These are phyloP conservation scores for Andrena haemorrhoa DNA, from an alignment of 2,888 invertebrate species.

Conservation along the genomic window DNA sequence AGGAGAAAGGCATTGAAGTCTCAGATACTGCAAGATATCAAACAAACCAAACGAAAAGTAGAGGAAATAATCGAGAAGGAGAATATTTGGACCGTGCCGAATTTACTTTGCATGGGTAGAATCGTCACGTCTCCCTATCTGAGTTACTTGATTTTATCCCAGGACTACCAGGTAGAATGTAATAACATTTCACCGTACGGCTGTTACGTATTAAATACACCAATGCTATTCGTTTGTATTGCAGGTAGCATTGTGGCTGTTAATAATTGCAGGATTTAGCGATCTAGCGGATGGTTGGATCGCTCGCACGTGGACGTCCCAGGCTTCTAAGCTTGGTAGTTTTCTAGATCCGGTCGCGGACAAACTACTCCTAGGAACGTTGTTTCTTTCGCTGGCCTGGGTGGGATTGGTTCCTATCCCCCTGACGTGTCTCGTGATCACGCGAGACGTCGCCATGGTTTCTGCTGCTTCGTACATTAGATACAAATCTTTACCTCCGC, in stretches of 20 bases:
- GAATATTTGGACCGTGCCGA: conserved; percentile 97
- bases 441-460: conserved; percentile 93
- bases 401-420: conserved; percentile 93
- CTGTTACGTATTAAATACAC: conserved; percentile 10
- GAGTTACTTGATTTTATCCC: conserved; percentile 94
- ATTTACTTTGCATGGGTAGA: conserved; percentile 94
- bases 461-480: conserved; percentile 95
- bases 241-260: conserved; percentile 91
- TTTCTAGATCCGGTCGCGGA: conserved; percentile 99
- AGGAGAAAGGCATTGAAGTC: conserved; percentile 75
- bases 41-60: conserved; percentile 87
- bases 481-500: conserved; percentile 95
- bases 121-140: conserved; percentile 95
- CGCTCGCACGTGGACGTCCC: conserved; percentile 95
- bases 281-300: conserved; percentile 99
- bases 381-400: conserved; percentile 95
- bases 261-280: conserved; percentile 95
- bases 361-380: conserved; percentile 95
- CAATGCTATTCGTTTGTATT: conserved; percentile 35
- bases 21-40: conserved; percentile 78
- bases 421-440: conserved; percentile 93
- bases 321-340: conserved; percentile 96
- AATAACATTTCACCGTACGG: not conserved
- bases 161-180: conserved; percentile 88
- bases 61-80: conserved; percentile 93